Percentiles rank a stretch among this genome's conserved stretches.
These are phyloP conservation scores for Cyclina sinensis DNA, from an alignment of 1,140 invertebrate genomes.

Conservation along the genomic window DNA sequence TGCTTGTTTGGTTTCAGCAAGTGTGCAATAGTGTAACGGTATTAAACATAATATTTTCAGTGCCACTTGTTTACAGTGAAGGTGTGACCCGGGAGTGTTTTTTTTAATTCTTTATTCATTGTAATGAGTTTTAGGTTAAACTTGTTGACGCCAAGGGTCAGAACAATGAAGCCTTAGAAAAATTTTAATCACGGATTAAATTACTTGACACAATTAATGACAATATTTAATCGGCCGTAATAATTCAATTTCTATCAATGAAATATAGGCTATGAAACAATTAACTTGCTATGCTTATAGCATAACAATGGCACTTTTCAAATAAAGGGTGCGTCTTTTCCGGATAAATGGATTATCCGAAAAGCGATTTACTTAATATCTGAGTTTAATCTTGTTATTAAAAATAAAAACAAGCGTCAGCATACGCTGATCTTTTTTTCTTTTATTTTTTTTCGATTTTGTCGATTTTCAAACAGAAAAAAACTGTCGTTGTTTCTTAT, in stretches of 20 bases:
- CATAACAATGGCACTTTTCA: neutral
- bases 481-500: no score
- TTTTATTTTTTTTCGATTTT: no score
- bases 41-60: neutral
- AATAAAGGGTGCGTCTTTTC: neutral
- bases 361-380: neutral
- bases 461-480: no score
- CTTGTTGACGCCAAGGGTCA: neutral
- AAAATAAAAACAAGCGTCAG: conserved; percentile 2
- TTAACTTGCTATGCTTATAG: neutral
- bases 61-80: neutral
- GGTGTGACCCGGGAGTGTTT: neutral
- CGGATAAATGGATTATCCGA: conserved; percentile 13
- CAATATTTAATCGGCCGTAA: conserved; percentile 1
- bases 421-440: neutral
- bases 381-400: neutral
- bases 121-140: neutral
- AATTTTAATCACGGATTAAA: neutral
- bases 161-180: conserved; percentile 29
- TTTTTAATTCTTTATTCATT: neutral
- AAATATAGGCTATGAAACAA: neutral
- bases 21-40: neutral
- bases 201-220: neutral
- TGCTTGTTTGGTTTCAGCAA: no score
- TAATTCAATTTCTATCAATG: conserved; percentile 21